These are phyloP conservation scores for Drosophila asahinai DNA, from an alignment of 1,140 invertebrate species.

Conservation along the genomic window DNA sequence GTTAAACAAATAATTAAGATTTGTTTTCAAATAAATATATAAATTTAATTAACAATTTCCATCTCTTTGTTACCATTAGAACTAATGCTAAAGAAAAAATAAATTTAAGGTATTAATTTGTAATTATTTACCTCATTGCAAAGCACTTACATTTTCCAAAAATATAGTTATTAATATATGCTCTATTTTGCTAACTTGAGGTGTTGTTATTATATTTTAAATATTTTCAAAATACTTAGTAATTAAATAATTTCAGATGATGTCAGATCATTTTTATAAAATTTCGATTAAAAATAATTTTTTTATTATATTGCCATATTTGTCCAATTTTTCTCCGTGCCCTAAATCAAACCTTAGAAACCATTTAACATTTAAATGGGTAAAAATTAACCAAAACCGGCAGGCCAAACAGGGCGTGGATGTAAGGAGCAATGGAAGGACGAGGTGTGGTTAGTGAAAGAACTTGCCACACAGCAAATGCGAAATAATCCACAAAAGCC, in stretches of 20 bases:
- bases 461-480: slow-evolving; percentile 57
- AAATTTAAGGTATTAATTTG: too few relatives aligned
- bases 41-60: not conserved
- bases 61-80: too few relatives aligned
- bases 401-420: slow-evolving; percentile 9
- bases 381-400: slow-evolving; percentile 66
- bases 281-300: not conserved
- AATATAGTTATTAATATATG: too few relatives aligned
- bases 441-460: slow-evolving; percentile 9
- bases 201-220: too few relatives aligned
- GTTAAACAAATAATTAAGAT: not conserved
- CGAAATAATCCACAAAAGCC: slow-evolving; percentile 75
- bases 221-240: too few relatives aligned
- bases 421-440: not conserved
- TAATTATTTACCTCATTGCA: too few relatives aligned
- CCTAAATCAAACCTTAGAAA: slow-evolving; percentile 57
- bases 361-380: slow-evolving; percentile 80
- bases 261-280: too few relatives aligned
- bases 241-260: not conserved
- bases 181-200: too few relatives aligned
- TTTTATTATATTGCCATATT: not conserved
- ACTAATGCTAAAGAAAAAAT: too few relatives aligned
- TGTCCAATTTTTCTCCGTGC: not conserved
- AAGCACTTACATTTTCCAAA: too few relatives aligned
- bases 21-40: not conserved